Evolutionary conservation across 2,797 vertebrate species (phyloP), one percentile per base, ranked within the genome.

Genomic region (Galaxias olidus): DNA sequence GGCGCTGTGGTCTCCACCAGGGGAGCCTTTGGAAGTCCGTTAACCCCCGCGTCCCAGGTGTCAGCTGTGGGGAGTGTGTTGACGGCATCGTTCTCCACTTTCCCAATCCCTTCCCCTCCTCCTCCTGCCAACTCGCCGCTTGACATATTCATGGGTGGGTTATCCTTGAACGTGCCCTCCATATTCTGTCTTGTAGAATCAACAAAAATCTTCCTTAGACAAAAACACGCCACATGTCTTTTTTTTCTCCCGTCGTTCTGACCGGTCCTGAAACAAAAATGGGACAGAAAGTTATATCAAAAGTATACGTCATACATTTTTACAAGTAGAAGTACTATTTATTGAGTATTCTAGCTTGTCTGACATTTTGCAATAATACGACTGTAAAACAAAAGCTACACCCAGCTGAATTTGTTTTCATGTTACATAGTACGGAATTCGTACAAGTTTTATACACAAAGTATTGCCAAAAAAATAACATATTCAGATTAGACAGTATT

Each of bases 101-200:
- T 97, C 54, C 92, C 73, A 9, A 79, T 12, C 8, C 46, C 43
- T 10, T 86, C 86, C 54, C 72, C 71, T 52, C 59, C 77, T 20
- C 74, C 70, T 30, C 30, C 30, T 30, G 3, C 30, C 0, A 88
- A 74, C 0, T 94, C 93, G 51, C 93, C 77, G 74, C 82, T 92
- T 9, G 90, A 90, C 85, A 92, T 84, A 9, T 93, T 91, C 80
- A 88, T 82, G 47, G 93, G 82, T 69, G 90, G 84, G 55, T 94
- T 90, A 46, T 94, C 92, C 73, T 92, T 93, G 63, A 91, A 92
- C 1, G 93, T 87, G 63, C 93, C 90, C 62, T 97, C 96, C 95
- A 96, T 97, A 56, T 41, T 76, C 78, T 74, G 65, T 70, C 70
- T 68, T 30, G 18, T 73, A 59, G 68, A 72, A 66, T 53, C 63